Base-by-base conservation (phyloP, 2,797 vertebrate species). In the Gallinago stenura region DNA sequence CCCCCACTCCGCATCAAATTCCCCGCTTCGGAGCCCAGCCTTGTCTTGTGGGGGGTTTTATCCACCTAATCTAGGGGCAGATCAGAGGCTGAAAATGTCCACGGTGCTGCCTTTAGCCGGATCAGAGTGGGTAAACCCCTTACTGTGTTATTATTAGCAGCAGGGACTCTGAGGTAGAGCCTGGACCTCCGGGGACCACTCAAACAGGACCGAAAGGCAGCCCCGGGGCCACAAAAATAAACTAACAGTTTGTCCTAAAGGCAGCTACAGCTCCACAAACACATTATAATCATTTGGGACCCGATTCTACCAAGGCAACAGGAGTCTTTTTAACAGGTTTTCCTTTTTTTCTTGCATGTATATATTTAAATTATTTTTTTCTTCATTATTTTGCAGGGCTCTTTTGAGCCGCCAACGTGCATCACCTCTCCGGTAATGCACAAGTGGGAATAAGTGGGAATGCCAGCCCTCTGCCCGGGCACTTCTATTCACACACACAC, bases 81-180 rank as follows among this genome's bases (percentile, higher is more conserved):
- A 28, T 9, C 54, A 2, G 89, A 73, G 91, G 69, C 85, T 69
- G 83, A 8, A 53, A 65, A 86, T 41, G 96, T 56, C 46, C 6
- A 2, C n/a, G 2, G 61, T 57, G 85, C 87, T 0, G 21, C 62
- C 92, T 88, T 96, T 70, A 97, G 94, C 92, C 51, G 56, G 96
- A 72, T 97, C 92, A 96, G 77, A 76, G 70, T 0, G 3, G 77
- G 77, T 97, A 97, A 97, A 96, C 95, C 91, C 95, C 95, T 97
- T 96, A 97, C n/a, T 3, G 2, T 0, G 83, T 92, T 97, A 96
- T 97, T 95, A 65, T 97, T 97, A 97, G 96, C 94, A 95, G 90
- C 76, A 65, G 83, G 30, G 53, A 18, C 60, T 20, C 62, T 9
- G 77, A 15, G 0, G 72, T 1, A 50, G 93, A 4, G 1, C 35